phyloP scores from a whole-genome alignment of 2,888 invertebrate species.

The Adelphocoris suturalis region DNA sequence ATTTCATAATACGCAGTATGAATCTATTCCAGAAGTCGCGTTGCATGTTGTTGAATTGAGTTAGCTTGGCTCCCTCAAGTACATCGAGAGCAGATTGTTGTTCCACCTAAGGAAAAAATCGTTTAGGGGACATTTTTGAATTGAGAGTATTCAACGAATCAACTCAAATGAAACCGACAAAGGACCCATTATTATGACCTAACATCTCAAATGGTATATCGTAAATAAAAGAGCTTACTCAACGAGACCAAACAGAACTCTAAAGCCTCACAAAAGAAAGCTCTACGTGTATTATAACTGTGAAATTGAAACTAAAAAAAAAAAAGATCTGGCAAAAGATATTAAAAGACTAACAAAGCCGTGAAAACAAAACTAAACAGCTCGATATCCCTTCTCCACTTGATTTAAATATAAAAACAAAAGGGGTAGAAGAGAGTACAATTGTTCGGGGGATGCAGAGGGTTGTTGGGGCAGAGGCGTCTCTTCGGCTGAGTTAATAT shows the following conservation, averaged over 20 bases:
- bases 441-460: slow-evolving; percentile 51
- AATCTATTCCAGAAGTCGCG: too few relatives aligned
- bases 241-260: not conserved
- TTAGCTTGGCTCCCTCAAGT: too few relatives aligned
- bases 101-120: too few relatives aligned
- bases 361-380: slow-evolving; percentile 69
- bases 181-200: too few relatives aligned
- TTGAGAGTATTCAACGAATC: too few relatives aligned
- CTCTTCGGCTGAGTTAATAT: slow-evolving; percentile 66
- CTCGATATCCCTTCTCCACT: slow-evolving; percentile 59
- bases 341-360: slow-evolving; percentile 38
- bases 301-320: slow-evolving; percentile 3
- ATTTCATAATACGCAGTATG: too few relatives aligned
- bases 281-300: not conserved
- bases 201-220: too few relatives aligned
- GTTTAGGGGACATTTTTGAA: too few relatives aligned
- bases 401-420: slow-evolving; percentile 71
- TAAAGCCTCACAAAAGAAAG: not conserved
- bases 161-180: too few relatives aligned
- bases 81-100: too few relatives aligned
- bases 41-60: too few relatives aligned
- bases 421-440: slow-evolving; percentile 68
- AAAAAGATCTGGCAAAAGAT: slow-evolving; percentile 33
- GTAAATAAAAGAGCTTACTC: too few relatives aligned
- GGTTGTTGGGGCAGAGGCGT: slow-evolving; percentile 24